Evolutionary conservation across 2,113 vertebrate species (phyloP).

Genomic region (Megaptera novaeangliae): DNA sequence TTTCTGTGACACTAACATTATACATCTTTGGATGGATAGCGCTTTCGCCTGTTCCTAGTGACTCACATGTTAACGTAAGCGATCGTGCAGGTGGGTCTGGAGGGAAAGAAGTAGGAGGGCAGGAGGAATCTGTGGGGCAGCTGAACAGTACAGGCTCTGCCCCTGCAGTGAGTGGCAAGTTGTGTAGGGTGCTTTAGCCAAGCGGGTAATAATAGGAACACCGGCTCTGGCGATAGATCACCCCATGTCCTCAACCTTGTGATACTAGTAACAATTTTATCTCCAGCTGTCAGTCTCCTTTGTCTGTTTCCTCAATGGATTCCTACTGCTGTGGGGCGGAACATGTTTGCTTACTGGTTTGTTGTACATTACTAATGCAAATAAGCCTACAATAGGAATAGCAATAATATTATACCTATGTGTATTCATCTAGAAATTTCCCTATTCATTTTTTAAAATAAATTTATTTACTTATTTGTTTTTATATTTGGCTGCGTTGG

Average conservation of each 20-base stretch:
- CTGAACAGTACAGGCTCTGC: neutral
- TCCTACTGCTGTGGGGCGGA: neutral
- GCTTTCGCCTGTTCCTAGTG: neutral
- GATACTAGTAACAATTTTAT: neutral
- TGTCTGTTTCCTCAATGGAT: neutral
- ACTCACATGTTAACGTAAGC: neutral
- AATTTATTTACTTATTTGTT: too few relatives aligned
- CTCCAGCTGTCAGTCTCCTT: too few relatives aligned
- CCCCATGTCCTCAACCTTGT: neutral
- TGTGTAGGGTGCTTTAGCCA: neutral
- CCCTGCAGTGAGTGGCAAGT: neutral
- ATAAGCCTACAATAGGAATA: neutral
- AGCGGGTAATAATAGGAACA: neutral
- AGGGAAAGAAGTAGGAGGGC: neutral
- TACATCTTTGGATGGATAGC: neutral
- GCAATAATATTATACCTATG: neutral
- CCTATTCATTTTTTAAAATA: neutral
- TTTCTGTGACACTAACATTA: neutral
- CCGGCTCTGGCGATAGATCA: neutral
- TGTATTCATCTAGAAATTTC: neutral
- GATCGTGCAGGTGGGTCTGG: accelerated
- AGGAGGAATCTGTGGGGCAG: too few relatives aligned
- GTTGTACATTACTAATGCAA: neutral
- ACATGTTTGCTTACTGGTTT: neutral
- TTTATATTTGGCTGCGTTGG: too few relatives aligned